These are phyloP conservation scores for Gnatocerus cornutus DNA, from an alignment of 2,888 invertebrate species.

Conservation along the genomic window DNA sequence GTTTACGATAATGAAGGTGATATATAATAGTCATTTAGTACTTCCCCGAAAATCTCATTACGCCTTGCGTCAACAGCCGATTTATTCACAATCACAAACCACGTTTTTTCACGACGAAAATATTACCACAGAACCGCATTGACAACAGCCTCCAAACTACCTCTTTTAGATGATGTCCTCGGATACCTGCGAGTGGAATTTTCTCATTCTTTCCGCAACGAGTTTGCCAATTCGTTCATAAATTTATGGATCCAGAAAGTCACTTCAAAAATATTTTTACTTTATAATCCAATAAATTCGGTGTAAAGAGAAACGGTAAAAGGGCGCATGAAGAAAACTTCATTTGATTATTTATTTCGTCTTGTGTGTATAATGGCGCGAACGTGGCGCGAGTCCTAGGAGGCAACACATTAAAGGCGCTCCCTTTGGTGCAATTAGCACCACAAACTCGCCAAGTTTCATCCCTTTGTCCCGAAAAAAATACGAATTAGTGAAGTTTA, in stretches of 20 bases:
- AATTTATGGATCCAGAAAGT: constrained; percentile 29
- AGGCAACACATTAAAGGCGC: constrained; percentile 42
- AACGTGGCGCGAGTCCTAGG: constrained; percentile 37
- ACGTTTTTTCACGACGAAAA: constrained; percentile 36
- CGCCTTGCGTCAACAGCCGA: neutral
- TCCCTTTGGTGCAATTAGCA: constrained; percentile 48
- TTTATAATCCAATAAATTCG: constrained; percentile 33
- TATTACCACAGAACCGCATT: constrained; percentile 29
- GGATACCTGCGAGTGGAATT: constrained; percentile 28
- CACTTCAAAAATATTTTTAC: constrained; percentile 36
- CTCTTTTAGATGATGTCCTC: constrained; percentile 7
- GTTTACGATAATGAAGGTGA: constrained; percentile 46
- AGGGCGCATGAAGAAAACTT: constrained; percentile 8
- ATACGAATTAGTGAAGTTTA: constrained; percentile 43
- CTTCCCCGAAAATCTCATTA: neutral
- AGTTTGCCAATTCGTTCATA: constrained; percentile 29
- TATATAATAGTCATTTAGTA: constrained; percentile 33
- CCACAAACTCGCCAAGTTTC: constrained; percentile 45
- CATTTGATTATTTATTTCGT: constrained; percentile 38
- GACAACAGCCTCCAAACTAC: constrained; percentile 26
- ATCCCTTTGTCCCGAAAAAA: constrained; percentile 33
- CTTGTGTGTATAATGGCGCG: constrained; percentile 36
- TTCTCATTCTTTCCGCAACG: constrained; percentile 36
- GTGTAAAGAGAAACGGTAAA: neutral
- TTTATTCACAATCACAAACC: constrained; percentile 32